Evolutionary conservation across 2,113 vertebrate genomes (phyloP), one percentile per base, ranked within the genome.

Genomic region (Clupea harengus): DNA sequence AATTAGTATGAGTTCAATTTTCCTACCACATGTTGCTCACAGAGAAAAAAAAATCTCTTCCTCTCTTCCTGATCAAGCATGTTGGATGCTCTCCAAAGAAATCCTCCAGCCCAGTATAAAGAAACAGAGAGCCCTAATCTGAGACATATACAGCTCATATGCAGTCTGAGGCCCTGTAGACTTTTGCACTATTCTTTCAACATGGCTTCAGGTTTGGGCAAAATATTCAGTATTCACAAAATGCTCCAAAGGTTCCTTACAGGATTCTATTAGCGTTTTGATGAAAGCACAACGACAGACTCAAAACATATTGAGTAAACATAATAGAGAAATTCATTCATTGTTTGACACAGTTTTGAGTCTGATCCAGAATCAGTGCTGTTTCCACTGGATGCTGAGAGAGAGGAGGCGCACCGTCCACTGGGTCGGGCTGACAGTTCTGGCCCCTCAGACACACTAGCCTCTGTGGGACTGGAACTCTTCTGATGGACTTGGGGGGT

Each of bases 351-450:
- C 20, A 20, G 54, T 20, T 60, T 60, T 60, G 54, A 60, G 22
- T 60, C 54, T 60, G 18, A 22, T 60, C 54, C 20, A 60, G 18
- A 20, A 60, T 22, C 20, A 20, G 54, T 60, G 54, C 18, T 22
- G 47, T 49, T 49, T 49, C 47, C 47, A 92, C 89, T 87, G 88
- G 85, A 89, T 82, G 88, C 87, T 91, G 88, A 91, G 85, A 85
- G 84, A 88, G 85, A 82, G 84, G 87, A 88, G 75, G 52, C 84
- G 60, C 57, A 81, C 67, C 39, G 83, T 83, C 81, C 84, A 57
- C 83, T 83, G 84, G 67, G 84, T 44, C 81, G 25, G 39, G 64
- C 87, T 90, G 92, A 92, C 92, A 92, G 91, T 89, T 91, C 86
- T 88, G 44, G 67, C 52, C 28, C 86, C 45, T 87, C 86, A 88